Conservation (phyloP, 2,888 invertebrate species). For the Ochropacha duplaris region DNA sequence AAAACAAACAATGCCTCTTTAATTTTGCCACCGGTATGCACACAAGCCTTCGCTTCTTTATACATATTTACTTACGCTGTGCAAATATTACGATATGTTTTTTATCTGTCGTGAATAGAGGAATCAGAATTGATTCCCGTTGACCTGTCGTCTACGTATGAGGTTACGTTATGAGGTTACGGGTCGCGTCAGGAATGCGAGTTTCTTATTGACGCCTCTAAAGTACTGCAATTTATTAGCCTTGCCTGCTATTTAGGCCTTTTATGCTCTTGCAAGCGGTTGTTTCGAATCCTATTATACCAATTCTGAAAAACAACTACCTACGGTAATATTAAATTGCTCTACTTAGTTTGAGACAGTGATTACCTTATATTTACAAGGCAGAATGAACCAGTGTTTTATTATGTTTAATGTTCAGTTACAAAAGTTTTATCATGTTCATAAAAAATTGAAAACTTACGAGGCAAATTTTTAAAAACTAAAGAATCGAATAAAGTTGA, state of each 20-base stretch:
- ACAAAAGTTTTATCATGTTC: too few relatives aligned
- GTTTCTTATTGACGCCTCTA: constrained; percentile 67
- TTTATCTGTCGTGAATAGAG: background rate
- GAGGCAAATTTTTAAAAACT: background rate
- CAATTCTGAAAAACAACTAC: background rate
- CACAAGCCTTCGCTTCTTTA: constrained; percentile 7
- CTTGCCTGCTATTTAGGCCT: constrained; percentile 71
- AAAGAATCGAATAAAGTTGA: constrained; percentile 34
- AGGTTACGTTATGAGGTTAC: constrained; percentile 51
- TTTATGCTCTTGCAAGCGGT: constrained; percentile 46
- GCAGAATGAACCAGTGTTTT: background rate
- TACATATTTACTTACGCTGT: background rate
- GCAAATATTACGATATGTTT: background rate
- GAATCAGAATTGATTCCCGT: background rate
- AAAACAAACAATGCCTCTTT: constrained; percentile 37
- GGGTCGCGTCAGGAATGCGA: constrained; percentile 64
- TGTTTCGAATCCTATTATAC: background rate
- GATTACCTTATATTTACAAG: background rate
- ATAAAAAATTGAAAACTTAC: background rate
- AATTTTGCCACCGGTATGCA: constrained; percentile 19
- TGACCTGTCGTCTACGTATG: constrained; percentile 17
- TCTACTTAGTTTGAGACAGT: background rate
- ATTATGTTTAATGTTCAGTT: too few relatives aligned
- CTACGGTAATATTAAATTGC: background rate
- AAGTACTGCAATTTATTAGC: constrained; percentile 66